phyloP scores from a whole-genome alignment of 2,113 vertebrate species.

The Syrmaticus mikado region DNA sequence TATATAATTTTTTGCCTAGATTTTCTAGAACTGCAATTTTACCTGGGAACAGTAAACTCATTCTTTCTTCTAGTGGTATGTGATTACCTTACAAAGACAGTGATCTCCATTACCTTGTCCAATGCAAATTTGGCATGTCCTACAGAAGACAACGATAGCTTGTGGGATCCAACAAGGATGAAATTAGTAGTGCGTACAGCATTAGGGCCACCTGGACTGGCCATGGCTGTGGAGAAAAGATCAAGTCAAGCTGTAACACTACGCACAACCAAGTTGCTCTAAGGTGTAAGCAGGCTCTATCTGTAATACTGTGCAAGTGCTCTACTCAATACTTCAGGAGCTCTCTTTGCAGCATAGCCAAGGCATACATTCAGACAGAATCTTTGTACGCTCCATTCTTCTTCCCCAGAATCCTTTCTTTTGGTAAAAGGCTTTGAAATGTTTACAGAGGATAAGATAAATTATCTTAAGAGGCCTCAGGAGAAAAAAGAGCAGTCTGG shows the following conservation, averaged over 20 bases:
- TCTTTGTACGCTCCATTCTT: not conserved
- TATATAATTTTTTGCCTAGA: too few relatives aligned
- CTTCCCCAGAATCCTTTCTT: not conserved
- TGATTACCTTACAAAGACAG: not conserved
- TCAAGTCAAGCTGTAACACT: not conserved
- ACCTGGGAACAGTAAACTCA: not conserved
- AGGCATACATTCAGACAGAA: not conserved
- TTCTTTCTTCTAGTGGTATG: not conserved
- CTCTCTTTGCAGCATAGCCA: not conserved
- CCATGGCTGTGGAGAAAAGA: slow-evolving; percentile 79
- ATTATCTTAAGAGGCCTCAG: not conserved
- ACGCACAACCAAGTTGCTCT: not conserved
- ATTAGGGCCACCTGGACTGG: slow-evolving; percentile 90
- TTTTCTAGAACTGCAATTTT: not conserved
- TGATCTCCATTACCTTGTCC: slow-evolving; percentile 87
- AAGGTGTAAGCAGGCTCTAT: not conserved
- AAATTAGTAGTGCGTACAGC: slow-evolving; percentile 93
- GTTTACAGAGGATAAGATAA: not conserved
- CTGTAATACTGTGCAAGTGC: not conserved
- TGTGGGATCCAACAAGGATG: slow-evolving; percentile 88
- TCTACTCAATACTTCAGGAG: not conserved
- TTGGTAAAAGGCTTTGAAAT: not conserved
- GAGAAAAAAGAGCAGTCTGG: not conserved
- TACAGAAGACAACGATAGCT: slow-evolving; percentile 84
- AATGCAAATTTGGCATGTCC: slow-evolving; percentile 88